Conservation (phyloP, 2,113 vertebrate genomes). For the Platysternon megacephalum region DNA sequence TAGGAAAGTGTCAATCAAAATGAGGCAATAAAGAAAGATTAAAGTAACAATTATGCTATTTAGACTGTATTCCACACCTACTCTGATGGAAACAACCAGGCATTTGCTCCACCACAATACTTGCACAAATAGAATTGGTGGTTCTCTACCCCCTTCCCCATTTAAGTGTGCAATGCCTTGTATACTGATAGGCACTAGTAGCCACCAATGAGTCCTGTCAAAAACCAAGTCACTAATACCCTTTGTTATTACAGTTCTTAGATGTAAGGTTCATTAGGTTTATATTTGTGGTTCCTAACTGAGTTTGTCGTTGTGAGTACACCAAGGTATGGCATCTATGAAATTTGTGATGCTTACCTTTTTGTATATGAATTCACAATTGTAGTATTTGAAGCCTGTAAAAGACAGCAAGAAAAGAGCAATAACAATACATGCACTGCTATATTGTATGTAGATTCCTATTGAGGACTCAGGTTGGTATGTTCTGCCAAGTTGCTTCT, state of each 20-base stretch:
- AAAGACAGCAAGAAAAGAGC: neutral
- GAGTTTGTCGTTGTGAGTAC: neutral
- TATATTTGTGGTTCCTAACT: neutral
- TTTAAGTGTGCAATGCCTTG: neutral
- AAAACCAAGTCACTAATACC: neutral
- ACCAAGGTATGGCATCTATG: neutral
- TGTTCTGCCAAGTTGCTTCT: neutral
- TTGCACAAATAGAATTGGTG: neutral
- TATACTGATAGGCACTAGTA: neutral
- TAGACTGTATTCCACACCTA: neutral
- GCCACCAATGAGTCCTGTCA: neutral
- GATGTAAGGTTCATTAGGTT: neutral
- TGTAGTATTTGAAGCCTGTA: neutral
- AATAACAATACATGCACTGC: constrained; percentile 1
- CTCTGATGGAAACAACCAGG: neutral
- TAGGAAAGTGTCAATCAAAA: neutral
- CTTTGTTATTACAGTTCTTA: neutral
- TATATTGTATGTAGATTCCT: constrained; percentile 15
- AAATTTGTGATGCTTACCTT: neutral
- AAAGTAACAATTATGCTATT: neutral
- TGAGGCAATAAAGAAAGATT: neutral
- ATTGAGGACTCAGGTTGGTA: neutral
- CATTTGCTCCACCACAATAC: neutral
- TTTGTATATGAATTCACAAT: neutral
- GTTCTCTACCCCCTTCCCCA: neutral